Evolutionary conservation across 2,797 vertebrate species (phyloP).

Genomic region (Melanotaenia maccullochi): DNA sequence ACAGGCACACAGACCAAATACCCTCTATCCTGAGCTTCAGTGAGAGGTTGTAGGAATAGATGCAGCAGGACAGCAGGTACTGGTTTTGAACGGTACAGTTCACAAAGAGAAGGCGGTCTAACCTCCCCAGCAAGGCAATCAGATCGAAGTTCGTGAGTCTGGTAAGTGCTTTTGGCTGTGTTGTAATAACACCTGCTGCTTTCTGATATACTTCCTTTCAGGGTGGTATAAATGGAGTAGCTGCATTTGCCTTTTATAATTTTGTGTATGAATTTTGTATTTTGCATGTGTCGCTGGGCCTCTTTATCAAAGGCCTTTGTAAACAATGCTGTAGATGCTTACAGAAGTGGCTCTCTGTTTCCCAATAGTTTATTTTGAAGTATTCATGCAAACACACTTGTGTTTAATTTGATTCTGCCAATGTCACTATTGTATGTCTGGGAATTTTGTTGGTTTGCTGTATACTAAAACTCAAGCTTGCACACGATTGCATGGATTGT

Average conservation of each 20-base stretch:
- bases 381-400: constrained; percentile 18
- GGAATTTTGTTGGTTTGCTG: not conserved
- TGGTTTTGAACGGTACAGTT: constrained; percentile 26
- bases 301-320: constrained; percentile 27
- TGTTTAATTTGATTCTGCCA: constrained; percentile 28
- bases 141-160: constrained; percentile 53
- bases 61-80: constrained; percentile 39
- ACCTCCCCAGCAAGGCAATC: constrained; percentile 32
- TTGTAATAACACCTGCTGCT: constrained; percentile 49
- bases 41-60: constrained; percentile 41
- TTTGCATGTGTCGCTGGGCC: not conserved
- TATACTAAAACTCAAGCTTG: constrained; percentile 3
- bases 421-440: not conserved
- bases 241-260: constrained; percentile 11
- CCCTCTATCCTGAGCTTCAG: constrained; percentile 46
- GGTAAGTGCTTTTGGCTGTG: constrained; percentile 73
- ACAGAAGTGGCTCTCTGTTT: not conserved
- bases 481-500: constrained; percentile 11
- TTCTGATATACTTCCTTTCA: constrained; percentile 43
- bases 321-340: constrained; percentile 48
- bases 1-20: constrained; percentile 42
- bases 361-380: constrained; percentile 17
- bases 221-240: constrained; percentile 29
- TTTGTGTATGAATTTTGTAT: constrained; percentile 18
- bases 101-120: constrained; percentile 11